Base-by-base conservation (phyloP, 2,888 invertebrate genomes). In the Nemoura dubitans region DNA sequence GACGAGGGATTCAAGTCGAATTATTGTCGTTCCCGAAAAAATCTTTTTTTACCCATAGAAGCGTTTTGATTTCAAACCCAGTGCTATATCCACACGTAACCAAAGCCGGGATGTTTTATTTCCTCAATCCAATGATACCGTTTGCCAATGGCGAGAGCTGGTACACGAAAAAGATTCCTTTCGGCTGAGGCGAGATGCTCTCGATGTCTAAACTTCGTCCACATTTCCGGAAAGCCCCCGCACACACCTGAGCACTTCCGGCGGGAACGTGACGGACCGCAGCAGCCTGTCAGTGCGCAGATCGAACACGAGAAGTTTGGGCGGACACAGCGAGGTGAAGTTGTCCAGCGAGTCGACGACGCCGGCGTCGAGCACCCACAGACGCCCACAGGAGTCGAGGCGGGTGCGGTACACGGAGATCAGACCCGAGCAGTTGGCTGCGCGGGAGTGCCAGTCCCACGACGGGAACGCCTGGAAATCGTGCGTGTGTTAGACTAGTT, bases 351-450 rank as follows among this genome's bases (percentile, higher is more conserved):
- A 87, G 81, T 94, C 91, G 90, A 94, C 93, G 25, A 96, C 93
- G 0, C 96, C 97, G 0, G 96, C 95, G 91, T 97, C 97, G 87
- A 97, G 91, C 0, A 96, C 95, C 97, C 97, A 97, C 2, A 97
- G 92, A 26, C 97, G 93, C 91, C 96, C 95, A 92, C 97, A 97
- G n/a, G 95, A 94, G 91, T 97, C 97, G 43, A 95, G 92, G 26
- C 95, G 94, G 84, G 95, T 91, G 29, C 97, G 93, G 92, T 97
- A 97, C 80, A 96, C 96, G 0, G 97, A 97, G 86, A 96, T 94
- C 36, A 97, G 91, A 0, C 95, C 95, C 26, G 95, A 94, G 90
- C 97, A 97, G 92, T 96, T 96, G 0, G 93, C 93, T 89, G 94
- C 93, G 0, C 94, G 94, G 27, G 93, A 93, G 89, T 97, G 96